These are phyloP conservation scores for Ornithoptera alexandrae DNA, from an alignment of 2,888 invertebrate species.

Conservation along the genomic window DNA sequence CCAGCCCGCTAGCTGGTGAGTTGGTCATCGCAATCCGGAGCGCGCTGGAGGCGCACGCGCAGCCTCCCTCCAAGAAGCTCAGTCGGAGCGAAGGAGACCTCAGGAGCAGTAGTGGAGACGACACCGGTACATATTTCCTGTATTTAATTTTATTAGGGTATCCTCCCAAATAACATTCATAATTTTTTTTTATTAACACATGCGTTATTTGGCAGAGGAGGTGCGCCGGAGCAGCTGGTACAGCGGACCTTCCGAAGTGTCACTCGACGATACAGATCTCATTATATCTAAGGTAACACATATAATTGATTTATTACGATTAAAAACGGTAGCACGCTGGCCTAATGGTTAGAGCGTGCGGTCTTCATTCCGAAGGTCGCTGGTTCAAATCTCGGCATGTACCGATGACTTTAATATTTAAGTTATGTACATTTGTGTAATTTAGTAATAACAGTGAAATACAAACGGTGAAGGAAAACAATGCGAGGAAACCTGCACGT, in stretches of 20 bases:
- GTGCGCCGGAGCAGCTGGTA: constrained; percentile 67
- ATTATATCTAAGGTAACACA: constrained; percentile 62
- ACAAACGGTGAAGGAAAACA: no score
- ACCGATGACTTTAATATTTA: no score
- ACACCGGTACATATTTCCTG: constrained; percentile 30
- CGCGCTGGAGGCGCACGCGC: constrained; percentile 35
- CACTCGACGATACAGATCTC: constrained; percentile 68
- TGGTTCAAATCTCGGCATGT: no score
- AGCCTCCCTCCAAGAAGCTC: constrained; percentile 39
- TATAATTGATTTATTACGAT: no score
- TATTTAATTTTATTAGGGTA: constrained; percentile 11
- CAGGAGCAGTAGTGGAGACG: constrained; percentile 37
- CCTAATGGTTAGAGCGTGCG: no score
- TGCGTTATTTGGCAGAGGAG: constrained; percentile 46
- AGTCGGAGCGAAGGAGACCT: constrained; percentile 67
- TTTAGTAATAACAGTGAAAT: no score
- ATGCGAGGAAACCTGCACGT: no score
- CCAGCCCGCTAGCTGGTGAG: constrained; percentile 48
- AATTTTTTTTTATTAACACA: no score
- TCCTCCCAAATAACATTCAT: no score
- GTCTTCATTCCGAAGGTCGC: no score
- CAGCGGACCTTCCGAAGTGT: constrained; percentile 68
- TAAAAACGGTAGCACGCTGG: no score
- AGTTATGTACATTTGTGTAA: no score
- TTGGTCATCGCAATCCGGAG: constrained; percentile 47